Conservation (phyloP, 2,888 invertebrate species). For the Adelognathus sp. region DNA sequence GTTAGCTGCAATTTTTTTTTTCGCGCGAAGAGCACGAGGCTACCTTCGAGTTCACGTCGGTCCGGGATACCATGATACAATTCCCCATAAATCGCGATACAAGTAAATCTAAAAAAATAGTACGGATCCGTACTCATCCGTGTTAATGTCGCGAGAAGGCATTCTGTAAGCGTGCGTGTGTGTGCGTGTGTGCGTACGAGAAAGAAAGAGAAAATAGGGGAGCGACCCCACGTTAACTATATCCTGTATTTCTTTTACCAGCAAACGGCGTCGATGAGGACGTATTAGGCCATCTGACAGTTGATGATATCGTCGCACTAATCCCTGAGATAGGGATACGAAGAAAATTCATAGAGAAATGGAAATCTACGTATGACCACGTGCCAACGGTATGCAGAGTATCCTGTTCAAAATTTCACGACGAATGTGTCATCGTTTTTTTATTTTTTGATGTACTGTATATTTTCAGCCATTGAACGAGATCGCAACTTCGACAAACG, state of each 20-base stretch:
- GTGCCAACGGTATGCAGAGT: background rate
- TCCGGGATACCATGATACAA: too few species aligned
- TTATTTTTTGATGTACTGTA: background rate
- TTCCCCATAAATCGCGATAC: too few species aligned
- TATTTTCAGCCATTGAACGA: background rate
- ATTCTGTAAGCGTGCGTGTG: too few species aligned
- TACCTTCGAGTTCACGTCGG: too few species aligned
- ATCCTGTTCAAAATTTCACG: background rate
- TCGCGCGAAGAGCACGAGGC: too few species aligned
- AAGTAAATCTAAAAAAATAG: too few species aligned
- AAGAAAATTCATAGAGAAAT: constrained; percentile 1
- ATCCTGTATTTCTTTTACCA: background rate
- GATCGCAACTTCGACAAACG: background rate
- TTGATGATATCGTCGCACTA: background rate
- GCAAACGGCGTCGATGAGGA: background rate
- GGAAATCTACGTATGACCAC: background rate
- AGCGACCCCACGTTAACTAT: background rate
- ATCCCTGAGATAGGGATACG: constrained; percentile 1
- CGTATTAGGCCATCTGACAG: background rate
- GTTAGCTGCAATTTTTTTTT: too few species aligned
- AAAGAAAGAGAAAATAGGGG: background rate
- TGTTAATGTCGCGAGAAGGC: too few species aligned
- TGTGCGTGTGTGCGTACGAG: too few species aligned
- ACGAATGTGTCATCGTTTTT: background rate
- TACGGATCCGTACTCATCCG: too few species aligned